Evolutionary conservation across 2,113 vertebrate species (phyloP).

Genomic region (Barbus barbus): DNA sequence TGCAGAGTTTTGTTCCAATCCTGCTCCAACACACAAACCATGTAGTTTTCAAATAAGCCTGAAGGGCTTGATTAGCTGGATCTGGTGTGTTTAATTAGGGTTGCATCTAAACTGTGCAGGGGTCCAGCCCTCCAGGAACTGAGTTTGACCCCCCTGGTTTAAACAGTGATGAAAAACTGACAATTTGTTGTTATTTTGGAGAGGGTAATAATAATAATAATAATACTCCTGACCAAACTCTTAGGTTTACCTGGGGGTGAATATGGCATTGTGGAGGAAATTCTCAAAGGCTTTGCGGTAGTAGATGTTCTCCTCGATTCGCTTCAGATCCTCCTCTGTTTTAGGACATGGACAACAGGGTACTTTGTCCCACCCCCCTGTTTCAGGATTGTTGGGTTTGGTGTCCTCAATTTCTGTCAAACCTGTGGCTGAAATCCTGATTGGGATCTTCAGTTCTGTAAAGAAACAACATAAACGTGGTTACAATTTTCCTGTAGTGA

Average conservation of each 20-base stretch:
- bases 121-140: too few relatives aligned
- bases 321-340: slow-evolving; percentile 85
- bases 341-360: slow-evolving; percentile 92
- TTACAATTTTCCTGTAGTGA: not conserved
- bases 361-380: slow-evolving; percentile 79
- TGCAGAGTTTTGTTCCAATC: too few relatives aligned
- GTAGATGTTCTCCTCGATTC: slow-evolving; percentile 87
- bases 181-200: not conserved
- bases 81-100: too few relatives aligned
- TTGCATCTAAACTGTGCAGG: too few relatives aligned
- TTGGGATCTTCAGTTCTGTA: slow-evolving; percentile 89
- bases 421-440: slow-evolving; percentile 85
- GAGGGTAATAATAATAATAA: not conserved
- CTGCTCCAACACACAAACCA: too few relatives aligned
- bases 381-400: slow-evolving; percentile 84
- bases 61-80: too few relatives aligned
- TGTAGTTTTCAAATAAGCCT: too few relatives aligned
- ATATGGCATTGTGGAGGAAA: slow-evolving; percentile 96
- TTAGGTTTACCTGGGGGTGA: slow-evolving; percentile 84
- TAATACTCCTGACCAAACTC: not conserved
- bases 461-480: not conserved
- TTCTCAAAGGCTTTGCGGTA: slow-evolving; percentile 97
- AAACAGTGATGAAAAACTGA: too few relatives aligned
- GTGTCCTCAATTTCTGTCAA: slow-evolving; percentile 85
- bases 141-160: too few relatives aligned